Evolutionary conservation across 2,113 vertebrate species (phyloP), one percentile per base, ranked within the genome.

Genomic region (Spermophilus dauricus): DNA sequence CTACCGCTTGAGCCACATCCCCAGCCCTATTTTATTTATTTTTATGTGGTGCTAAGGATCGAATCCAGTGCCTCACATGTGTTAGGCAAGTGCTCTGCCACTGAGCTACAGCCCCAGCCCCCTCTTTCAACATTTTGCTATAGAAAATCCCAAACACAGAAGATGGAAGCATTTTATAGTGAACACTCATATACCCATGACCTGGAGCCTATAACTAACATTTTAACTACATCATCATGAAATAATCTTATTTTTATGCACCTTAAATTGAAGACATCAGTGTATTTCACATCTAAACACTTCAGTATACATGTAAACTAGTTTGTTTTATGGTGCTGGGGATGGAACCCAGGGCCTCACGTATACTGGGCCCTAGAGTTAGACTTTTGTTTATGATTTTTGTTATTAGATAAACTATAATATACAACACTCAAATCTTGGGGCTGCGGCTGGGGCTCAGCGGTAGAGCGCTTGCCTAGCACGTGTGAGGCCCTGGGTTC

Each of bases 121-220:
- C 56, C 56, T 58, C 56, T 58, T 58, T 58, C 56, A 58, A 58
- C 18, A 58, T 58, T 83, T 85, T 72, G 24, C 24, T 78, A 32
- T n/a, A n/a, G 28, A 95, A 51, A 84, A 73, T 89, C 78, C 89
- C 84, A 88, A 82, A 77, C 76, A 91, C 42, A 91, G 6, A 81
- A 88, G 5, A 28, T n/a, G 45, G 65, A 91, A 77, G 69, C 39
- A 81, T 85, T 93, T n/a, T 65, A 67, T 4, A 67, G 28, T 89
- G 24, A 92, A 85, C 7, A 72, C 24, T 70, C 65, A 73, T 34
- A 80, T 65, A 76, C 34, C 22, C 82, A 69, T 58, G 28, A 76
- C 42, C 17, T 51, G 42, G 56, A 86, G 26, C 53, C 37, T 69
- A 86, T 45, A 86, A 61, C 39, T 89, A 65, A 82, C 30, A 88